Conservation (phyloP, 2,888 invertebrate genomes). For the Callinectes sapidus region DNA sequence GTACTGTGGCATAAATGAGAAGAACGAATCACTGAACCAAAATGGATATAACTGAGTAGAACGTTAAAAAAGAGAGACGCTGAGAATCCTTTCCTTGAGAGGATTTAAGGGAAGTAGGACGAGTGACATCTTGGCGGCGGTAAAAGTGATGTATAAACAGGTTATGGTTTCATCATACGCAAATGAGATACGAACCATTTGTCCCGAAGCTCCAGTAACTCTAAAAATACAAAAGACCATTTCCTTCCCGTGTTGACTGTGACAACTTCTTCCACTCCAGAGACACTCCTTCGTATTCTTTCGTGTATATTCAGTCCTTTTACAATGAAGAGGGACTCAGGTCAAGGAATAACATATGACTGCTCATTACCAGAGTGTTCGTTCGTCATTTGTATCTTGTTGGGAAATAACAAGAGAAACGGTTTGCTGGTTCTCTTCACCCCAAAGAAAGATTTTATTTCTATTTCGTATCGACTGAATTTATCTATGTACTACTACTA, state of each 20-base stretch:
- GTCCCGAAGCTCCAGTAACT: constrained; percentile 25
- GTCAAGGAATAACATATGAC: not conserved
- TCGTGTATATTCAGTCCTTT: not conserved
- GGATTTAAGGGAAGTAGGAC: not conserved
- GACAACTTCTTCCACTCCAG: not conserved
- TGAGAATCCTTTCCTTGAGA: not conserved
- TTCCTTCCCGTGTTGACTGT: not conserved
- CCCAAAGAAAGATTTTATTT: not conserved
- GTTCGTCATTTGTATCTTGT: not conserved
- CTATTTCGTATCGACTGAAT: not conserved
- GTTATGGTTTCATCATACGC: constrained; percentile 3
- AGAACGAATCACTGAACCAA: no score
- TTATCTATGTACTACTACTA: not conserved
- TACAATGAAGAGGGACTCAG: not conserved
- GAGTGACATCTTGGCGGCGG: not conserved
- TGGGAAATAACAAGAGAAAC: not conserved
- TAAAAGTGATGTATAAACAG: constrained; percentile 8
- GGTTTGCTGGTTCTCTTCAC: not conserved
- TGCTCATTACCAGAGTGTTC: not conserved
- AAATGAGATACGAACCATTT: not conserved
- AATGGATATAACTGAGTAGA: no score
- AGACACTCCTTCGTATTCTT: not conserved
- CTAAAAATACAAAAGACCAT: constrained; percentile 1
- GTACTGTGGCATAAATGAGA: no score
- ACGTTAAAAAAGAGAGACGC: not conserved